phyloP scores from a whole-genome alignment of 2,888 invertebrate species.

The Vanessa cardui region DNA sequence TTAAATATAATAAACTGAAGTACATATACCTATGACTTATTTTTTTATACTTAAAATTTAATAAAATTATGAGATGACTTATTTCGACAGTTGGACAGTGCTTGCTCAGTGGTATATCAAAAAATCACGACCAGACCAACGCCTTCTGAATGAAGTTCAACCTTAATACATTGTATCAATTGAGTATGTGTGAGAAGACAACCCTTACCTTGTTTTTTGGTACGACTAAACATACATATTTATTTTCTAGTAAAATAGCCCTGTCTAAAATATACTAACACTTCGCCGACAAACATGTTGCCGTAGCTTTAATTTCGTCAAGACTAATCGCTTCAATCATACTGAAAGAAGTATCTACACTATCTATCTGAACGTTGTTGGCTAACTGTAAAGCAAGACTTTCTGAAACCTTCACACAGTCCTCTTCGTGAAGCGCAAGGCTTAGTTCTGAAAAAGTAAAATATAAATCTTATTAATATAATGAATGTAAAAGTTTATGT shows the following conservation, averaged over 20 bases:
- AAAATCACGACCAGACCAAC: no score
- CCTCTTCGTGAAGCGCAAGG: slow-evolving; percentile 57
- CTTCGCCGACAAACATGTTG: slow-evolving; percentile 49
- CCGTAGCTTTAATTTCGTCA: slow-evolving; percentile 53
- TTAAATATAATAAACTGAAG: no score
- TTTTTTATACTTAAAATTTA: no score
- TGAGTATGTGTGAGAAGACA: no score
- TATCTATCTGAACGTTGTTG: slow-evolving; percentile 52
- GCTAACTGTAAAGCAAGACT: slow-evolving; percentile 62
- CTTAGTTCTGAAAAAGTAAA: slow-evolving; percentile 52
- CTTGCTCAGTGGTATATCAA: no score
- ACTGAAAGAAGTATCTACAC: slow-evolving; percentile 43
- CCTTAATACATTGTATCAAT: no score
- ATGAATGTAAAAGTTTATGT: no score
- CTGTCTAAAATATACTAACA: slow-evolving; percentile 45
- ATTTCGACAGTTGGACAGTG: no score
- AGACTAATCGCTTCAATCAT: slow-evolving; percentile 52
- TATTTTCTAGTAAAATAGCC: not conserved
- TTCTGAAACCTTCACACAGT: slow-evolving; percentile 54
- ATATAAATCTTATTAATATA: not conserved
- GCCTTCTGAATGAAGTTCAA: no score
- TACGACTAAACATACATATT: not conserved
- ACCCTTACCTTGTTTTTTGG: no score
- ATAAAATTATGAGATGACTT: no score
- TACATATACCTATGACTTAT: no score